Conservation (phyloP, 2,113 vertebrate species). For the Salvator merianae region DNA sequence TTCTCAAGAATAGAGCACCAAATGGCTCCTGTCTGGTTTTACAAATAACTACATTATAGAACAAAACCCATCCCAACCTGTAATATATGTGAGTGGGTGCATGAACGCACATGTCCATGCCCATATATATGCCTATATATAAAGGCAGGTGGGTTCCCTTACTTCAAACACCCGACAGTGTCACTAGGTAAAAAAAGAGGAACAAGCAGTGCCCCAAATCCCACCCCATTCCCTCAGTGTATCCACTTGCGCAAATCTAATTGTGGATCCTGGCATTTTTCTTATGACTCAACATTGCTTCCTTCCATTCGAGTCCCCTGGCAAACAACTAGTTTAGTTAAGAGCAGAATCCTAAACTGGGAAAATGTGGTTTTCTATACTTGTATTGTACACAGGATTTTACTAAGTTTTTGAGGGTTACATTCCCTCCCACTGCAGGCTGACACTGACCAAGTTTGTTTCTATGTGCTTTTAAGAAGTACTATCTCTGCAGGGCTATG, state of each 20-base stretch:
- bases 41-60: neutral
- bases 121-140: no score
- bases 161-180: neutral
- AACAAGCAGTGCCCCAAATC: no score
- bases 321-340: neutral
- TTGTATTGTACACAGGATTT: neutral
- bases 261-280: neutral
- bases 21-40: neutral
- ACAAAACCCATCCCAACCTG: neutral
- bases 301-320: neutral
- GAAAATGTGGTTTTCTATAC: neutral
- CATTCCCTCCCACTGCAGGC: no score
- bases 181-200: neutral
- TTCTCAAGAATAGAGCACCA: neutral
- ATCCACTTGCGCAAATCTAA: neutral
- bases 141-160: neutral
- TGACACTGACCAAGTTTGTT: neutral
- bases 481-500: no score
- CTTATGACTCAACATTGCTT: neutral
- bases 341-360: neutral
- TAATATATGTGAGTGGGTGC: neutral
- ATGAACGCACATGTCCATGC: no score
- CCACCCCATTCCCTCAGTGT: neutral
- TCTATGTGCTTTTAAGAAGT: neutral
- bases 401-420: neutral